Conservation (phyloP, 2,888 invertebrate genomes). For the Peribatodes rhomboidaria region DNA sequence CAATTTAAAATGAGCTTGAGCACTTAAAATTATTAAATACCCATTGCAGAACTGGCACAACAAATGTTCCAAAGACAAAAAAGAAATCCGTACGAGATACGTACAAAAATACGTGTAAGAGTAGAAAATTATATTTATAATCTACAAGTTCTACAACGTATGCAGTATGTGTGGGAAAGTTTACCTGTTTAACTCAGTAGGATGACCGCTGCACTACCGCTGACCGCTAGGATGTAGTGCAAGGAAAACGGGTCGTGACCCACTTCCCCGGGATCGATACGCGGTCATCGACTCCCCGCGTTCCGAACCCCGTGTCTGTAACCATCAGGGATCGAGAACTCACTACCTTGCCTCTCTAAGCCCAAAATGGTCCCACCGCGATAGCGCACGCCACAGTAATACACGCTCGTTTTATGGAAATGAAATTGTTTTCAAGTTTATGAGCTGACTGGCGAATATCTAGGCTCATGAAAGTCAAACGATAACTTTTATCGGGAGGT, state of each 20-base stretch:
- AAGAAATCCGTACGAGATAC: background rate
- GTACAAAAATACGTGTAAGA: no score
- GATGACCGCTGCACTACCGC: slow-evolving; percentile 70
- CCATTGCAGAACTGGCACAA: background rate
- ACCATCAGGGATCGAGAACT: slow-evolving; percentile 41
- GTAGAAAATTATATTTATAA: no score
- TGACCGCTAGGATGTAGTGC: slow-evolving; percentile 72
- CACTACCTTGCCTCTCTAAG: slow-evolving; percentile 14
- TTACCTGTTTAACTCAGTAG: slow-evolving; percentile 41
- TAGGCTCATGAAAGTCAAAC: slow-evolving; percentile 40
- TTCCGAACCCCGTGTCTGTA: slow-evolving; percentile 62
- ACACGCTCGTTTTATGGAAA: slow-evolving; percentile 44
- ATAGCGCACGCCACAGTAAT: slow-evolving; percentile 40
- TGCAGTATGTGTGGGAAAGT: background rate
- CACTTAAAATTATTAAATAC: background rate
- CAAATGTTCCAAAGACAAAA: no score
- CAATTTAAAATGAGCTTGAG: no score
- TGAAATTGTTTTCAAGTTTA: slow-evolving; percentile 47
- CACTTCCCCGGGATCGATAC: slow-evolving; percentile 83
- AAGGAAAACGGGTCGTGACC: slow-evolving; percentile 83
- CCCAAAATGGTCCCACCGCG: slow-evolving; percentile 4
- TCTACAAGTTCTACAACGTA: no score
- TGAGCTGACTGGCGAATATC: slow-evolving; percentile 40
- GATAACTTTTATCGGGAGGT: slow-evolving; percentile 22
- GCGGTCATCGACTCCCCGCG: slow-evolving; percentile 83